A percentile compares a stretch with the other conserved stretches of the same genome.
Evolutionary conservation across 2,888 invertebrate species (phyloP).

Genomic region (Dasypolia templi): DNA sequence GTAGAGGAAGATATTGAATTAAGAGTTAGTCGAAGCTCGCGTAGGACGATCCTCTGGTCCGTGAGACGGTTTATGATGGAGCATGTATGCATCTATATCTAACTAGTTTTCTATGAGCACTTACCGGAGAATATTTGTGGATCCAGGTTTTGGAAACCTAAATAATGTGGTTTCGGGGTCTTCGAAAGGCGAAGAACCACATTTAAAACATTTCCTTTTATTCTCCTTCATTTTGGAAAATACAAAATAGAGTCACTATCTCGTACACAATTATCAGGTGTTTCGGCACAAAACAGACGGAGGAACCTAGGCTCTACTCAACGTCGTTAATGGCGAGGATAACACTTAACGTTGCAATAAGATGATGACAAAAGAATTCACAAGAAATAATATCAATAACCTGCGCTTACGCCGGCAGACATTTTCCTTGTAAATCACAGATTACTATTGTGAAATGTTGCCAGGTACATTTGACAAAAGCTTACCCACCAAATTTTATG

Average conservation of each 20-base stretch:
- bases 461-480: too few species aligned
- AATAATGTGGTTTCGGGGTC: slow-evolving; percentile 13
- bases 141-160: slow-evolving; percentile 12
- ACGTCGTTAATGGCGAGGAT: neutral
- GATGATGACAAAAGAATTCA: too few species aligned
- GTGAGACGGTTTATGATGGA: too few species aligned
- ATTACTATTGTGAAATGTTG: too few species aligned
- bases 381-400: too few species aligned
- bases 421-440: too few species aligned
- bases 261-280: neutral
- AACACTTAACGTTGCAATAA: neutral
- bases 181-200: slow-evolving; percentile 9
- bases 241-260: neutral
- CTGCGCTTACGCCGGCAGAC: too few species aligned
- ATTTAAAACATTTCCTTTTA: slow-evolving; percentile 7
- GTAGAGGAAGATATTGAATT: too few species aligned
- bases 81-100: too few species aligned
- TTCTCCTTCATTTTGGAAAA: slow-evolving; percentile 3
- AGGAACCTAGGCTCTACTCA: neutral
- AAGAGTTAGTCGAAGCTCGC: too few species aligned
- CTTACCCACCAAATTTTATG: too few species aligned
- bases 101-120: neutral
- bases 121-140: slow-evolving; percentile 11
- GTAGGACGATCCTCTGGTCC: too few species aligned
- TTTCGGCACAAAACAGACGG: slow-evolving; percentile 7